These are phyloP conservation scores for Catocala nupta DNA, from an alignment of 2,888 invertebrate species.

Conservation along the genomic window DNA sequence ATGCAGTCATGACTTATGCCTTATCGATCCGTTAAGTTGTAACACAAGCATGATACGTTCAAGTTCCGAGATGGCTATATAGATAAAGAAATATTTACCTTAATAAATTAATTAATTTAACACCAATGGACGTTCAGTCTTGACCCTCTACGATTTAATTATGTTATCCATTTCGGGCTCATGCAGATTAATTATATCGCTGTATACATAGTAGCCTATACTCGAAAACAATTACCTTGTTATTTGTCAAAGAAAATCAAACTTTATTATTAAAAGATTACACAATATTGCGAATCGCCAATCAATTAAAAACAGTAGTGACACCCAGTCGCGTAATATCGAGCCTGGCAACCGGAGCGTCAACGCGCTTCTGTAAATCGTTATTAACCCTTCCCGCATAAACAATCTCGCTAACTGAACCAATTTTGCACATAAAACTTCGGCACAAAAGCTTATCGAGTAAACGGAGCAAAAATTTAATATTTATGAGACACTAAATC, in stretches of 20 bases:
- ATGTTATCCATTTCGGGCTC: too few relatives aligned
- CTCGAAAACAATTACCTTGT: too few relatives aligned
- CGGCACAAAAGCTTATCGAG: constrained; percentile 44
- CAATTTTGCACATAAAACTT: constrained; percentile 46
- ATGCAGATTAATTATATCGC: too few relatives aligned
- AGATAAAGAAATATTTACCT: too few relatives aligned
- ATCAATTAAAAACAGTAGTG: constrained; percentile 17
- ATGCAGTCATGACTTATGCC: too few relatives aligned
- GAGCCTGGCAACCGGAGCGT: constrained; percentile 1
- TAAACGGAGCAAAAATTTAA: constrained; percentile 51
- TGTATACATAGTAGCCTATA: too few relatives aligned
- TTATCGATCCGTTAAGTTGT: too few relatives aligned
- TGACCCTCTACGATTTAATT: too few relatives aligned
- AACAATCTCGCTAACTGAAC: constrained; percentile 47
- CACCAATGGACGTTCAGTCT: too few relatives aligned
- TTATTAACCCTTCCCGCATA: constrained; percentile 42
- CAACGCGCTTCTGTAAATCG: constrained; percentile 28
- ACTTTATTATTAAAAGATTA: constrained; percentile 13
- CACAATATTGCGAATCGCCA: constrained; percentile 14
- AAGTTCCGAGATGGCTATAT: too few relatives aligned
- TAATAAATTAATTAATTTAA: too few relatives aligned
- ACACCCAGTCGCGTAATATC: constrained; percentile 8
- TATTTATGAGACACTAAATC: constrained; percentile 60
- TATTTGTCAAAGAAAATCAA: background rate
- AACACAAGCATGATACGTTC: too few relatives aligned